Evolutionary conservation across 2,797 vertebrate genomes (phyloP).

Genomic region (Diglossa cyanea): DNA sequence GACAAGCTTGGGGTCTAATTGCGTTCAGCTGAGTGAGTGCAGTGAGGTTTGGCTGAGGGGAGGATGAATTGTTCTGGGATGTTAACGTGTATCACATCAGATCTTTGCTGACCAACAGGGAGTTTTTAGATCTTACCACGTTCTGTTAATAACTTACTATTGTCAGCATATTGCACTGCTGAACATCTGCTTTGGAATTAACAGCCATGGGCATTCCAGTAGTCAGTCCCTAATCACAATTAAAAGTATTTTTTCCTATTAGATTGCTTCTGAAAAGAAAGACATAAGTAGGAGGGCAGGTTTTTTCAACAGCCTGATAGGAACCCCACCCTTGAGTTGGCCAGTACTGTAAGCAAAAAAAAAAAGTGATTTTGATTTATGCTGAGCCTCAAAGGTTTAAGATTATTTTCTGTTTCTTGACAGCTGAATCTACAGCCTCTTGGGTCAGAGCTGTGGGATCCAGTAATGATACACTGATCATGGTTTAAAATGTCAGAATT

Average conservation of each 20-base stretch:
- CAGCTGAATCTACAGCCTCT: background rate
- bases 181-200: slow-evolving; percentile 42
- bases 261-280: background rate
- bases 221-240: background rate
- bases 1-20: background rate
- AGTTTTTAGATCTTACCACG: background rate
- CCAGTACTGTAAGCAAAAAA: background rate
- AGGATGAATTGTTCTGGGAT: background rate
- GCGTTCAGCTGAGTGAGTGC: slow-evolving; percentile 2
- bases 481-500: background rate
- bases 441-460: background rate
- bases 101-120: background rate
- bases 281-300: background rate
- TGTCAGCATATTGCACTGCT: slow-evolving; percentile 4
- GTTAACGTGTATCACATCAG: background rate
- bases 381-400: background rate
- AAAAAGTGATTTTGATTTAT: background rate
- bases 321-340: background rate
- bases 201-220: background rate
- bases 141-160: slow-evolving; percentile 2
- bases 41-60: background rate
- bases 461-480: background rate
- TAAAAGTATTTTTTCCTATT: background rate
- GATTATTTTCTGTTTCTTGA: background rate
- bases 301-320: background rate